Evolutionary conservation across 2,113 vertebrate genomes (phyloP).

Genomic region (Oryzias melastigma): DNA sequence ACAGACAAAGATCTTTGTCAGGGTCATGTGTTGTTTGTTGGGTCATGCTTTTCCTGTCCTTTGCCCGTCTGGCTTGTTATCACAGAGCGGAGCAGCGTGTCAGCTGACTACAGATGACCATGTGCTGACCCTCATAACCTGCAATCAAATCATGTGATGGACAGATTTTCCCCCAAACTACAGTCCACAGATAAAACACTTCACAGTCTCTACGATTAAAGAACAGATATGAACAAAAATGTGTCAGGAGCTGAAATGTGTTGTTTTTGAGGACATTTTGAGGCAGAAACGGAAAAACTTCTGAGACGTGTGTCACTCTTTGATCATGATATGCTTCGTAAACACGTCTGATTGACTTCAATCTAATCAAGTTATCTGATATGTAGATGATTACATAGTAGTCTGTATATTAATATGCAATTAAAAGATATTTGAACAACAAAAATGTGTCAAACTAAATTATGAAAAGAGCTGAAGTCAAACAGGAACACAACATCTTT

Average conservation of each 20-base stretch:
- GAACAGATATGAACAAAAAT: too few relatives aligned
- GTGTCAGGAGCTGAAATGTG: too few relatives aligned
- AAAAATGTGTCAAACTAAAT: too few relatives aligned
- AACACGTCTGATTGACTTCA: too few relatives aligned
- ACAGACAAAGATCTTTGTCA: constrained; percentile 37
- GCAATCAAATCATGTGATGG: constrained; percentile 46
- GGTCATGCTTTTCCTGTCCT: constrained; percentile 62
- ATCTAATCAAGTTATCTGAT: too few relatives aligned
- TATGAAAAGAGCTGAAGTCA: too few relatives aligned
- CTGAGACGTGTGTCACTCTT: constrained; percentile 2
- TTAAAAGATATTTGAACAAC: too few relatives aligned
- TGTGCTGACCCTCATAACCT: constrained; percentile 50
- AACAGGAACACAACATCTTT: too few relatives aligned
- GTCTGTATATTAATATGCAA: too few relatives aligned
- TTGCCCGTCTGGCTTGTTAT: constrained; percentile 73
- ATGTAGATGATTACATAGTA: too few relatives aligned
- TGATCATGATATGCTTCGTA: too few relatives aligned
- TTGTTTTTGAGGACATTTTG: too few relatives aligned
- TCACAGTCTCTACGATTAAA: not conserved
- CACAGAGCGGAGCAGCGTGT: constrained; percentile 34
- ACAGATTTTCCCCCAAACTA: constrained; percentile 14
- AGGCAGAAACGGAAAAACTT: not conserved
- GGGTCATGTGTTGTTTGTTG: constrained; percentile 61
- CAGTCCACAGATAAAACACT: constrained; percentile 9
- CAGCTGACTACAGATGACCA: constrained; percentile 64